phyloP scores from a whole-genome alignment of 2,797 vertebrate genomes.

The Hydrocynus forskahlii region DNA sequence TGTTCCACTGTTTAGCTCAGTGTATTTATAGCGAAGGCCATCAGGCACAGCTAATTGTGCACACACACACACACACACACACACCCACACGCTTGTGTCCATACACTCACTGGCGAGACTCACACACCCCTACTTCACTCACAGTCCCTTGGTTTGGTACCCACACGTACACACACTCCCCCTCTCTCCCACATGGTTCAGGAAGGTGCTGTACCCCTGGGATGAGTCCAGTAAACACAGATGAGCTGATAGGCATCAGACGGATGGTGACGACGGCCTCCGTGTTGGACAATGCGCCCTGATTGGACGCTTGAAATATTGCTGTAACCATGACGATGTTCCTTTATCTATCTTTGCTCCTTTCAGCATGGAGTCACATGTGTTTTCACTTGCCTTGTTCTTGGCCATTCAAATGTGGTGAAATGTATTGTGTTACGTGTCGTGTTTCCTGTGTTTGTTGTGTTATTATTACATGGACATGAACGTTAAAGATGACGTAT shows the following conservation, averaged over 20 bases:
- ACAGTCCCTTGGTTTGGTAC: not conserved
- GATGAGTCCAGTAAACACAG: slow-evolving; percentile 4
- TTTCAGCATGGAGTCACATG: not conserved
- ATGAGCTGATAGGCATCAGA: slow-evolving; percentile 35
- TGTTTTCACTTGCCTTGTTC: not conserved
- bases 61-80: no score
- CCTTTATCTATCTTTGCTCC: slow-evolving; percentile 33
- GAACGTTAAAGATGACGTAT: not conserved
- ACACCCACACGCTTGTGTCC: not conserved
- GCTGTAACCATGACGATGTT: slow-evolving; percentile 35
- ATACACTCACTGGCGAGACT: not conserved
- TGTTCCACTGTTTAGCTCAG: not conserved
- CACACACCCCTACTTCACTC: slow-evolving; percentile 4
- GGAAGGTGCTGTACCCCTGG: slow-evolving; percentile 10
- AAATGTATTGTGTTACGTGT: not conserved
- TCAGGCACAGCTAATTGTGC: not conserved
- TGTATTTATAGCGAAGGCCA: slow-evolving; percentile 37
- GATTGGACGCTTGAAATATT: slow-evolving; percentile 44
- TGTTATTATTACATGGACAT: not conserved
- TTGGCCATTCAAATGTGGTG: not conserved
- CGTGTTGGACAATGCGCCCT: slow-evolving; percentile 43
- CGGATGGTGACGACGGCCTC: slow-evolving; percentile 5
- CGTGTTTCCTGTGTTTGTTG: not conserved
- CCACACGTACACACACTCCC: not conserved
- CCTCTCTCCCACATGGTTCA: not conserved